Conservation (phyloP, 30 jellyfish, hydroid and myxozoan species). For the Catostylus mosaicus region DNA sequence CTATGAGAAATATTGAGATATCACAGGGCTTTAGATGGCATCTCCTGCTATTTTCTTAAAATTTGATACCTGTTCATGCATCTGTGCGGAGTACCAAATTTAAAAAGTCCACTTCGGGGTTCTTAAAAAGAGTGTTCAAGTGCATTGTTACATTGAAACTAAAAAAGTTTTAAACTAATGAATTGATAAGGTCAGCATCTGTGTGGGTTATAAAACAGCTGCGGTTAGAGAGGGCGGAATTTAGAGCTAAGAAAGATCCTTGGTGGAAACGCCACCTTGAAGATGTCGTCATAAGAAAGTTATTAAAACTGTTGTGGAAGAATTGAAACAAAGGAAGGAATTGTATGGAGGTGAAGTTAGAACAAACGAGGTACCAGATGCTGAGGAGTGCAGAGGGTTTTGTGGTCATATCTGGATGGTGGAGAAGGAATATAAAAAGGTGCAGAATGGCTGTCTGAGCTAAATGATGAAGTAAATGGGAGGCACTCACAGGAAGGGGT, state of each 20-base stretch:
- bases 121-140: too few species aligned
- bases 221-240: slow-evolving; percentile 15
- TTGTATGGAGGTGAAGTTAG: slow-evolving; percentile 26
- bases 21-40: too few species aligned
- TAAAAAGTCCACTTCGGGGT: too few species aligned
- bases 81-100: too few species aligned
- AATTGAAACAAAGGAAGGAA: slow-evolving; percentile 23
- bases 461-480: slow-evolving; percentile 34
- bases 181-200: slow-evolving; percentile 27
- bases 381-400: slow-evolving; percentile 55
- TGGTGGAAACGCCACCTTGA: slow-evolving; percentile 15
- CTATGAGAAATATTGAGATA: too few species aligned
- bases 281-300: slow-evolving; percentile 16
- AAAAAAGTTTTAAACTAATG: too few species aligned
- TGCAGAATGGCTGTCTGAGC: slow-evolving; percentile 57
- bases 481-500: slow-evolving; percentile 52
- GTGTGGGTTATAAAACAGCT: slow-evolving; percentile 20
- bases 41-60: too few species aligned
- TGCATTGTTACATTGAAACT: too few species aligned
- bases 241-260: slow-evolving; percentile 29
- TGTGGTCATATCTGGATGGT: slow-evolving; percentile 42
- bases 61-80: too few species aligned
- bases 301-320: slow-evolving; percentile 7
- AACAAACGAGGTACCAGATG: slow-evolving; percentile 62
- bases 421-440: slow-evolving; percentile 23